Evolutionary conservation across 2,888 invertebrate species (phyloP).

Genomic region (Dynastes hyllus): DNA sequence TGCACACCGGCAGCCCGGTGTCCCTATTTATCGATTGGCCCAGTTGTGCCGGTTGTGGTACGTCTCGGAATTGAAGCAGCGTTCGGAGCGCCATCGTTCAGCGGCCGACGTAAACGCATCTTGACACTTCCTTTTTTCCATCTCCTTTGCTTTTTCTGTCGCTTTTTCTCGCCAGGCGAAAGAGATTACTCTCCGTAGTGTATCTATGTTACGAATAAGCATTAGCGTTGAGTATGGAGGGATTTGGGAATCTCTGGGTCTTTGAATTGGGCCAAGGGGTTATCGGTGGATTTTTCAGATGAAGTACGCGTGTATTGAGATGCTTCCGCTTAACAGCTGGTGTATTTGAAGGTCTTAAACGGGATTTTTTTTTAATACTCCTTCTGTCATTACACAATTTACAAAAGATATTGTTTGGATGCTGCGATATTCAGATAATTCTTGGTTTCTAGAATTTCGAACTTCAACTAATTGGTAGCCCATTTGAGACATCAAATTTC

Average conservation of each 20-base stretch:
- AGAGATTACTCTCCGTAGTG: conserved; percentile 20
- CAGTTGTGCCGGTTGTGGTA: conserved; percentile 74
- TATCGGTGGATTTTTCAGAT: neutral
- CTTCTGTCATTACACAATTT: no score
- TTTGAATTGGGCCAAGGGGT: neutral
- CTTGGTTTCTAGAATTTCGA: no score
- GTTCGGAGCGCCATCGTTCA: conserved; percentile 63
- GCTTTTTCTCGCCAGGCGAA: neutral
- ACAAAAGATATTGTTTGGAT: no score
- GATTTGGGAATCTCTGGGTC: conserved; percentile 1
- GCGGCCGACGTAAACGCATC: conserved; percentile 64
- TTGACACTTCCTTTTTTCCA: conserved; percentile 58
- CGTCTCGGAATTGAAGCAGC: conserved; percentile 27
- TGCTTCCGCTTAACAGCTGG: neutral
- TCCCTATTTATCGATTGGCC: conserved; percentile 76
- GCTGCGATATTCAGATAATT: no score
- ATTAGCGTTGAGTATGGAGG: conserved; percentile 11
- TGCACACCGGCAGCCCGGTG: conserved; percentile 65
- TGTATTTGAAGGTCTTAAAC: neutral
- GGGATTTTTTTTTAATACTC: no score
- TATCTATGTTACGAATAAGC: neutral
- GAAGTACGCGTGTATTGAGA: neutral
- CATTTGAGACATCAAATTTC: no score
- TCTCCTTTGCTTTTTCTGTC: conserved; percentile 51
- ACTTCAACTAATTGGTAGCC: no score